These are phyloP conservation scores for Latrodectus elegans DNA, from an alignment of 2,888 invertebrate genomes.

Conservation along the genomic window DNA sequence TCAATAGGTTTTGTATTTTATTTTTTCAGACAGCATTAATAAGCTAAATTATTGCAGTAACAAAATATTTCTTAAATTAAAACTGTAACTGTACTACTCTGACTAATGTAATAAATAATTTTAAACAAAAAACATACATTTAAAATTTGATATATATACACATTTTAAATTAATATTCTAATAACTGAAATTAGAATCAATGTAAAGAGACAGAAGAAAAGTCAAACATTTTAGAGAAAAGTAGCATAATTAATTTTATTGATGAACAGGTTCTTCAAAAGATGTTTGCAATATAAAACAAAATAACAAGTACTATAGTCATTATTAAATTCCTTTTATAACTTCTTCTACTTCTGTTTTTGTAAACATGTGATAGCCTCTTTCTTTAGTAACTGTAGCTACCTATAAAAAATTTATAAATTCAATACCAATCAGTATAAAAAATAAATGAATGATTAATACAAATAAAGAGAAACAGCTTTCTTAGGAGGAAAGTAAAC, in stretches of 20 bases:
- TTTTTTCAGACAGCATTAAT: no score
- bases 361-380: constrained; percentile 90
- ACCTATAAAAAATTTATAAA: constrained; percentile 75
- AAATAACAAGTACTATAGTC: constrained; percentile 2
- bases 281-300: constrained; percentile 8
- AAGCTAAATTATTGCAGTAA: no score
- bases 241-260: background rate
- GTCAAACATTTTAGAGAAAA: background rate
- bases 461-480: no score
- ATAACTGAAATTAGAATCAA: background rate
- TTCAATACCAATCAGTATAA: no score
- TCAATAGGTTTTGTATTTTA: no score
- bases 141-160: no score
- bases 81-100: no score
- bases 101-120: no score
- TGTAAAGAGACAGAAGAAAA: background rate
- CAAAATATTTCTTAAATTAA: no score
- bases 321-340: constrained; percentile 77
- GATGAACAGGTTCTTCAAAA: background rate
- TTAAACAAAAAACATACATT: no score
- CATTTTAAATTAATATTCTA: background rate
- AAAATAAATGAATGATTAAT: no score
- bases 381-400: constrained; percentile 90
- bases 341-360: constrained; percentile 93
- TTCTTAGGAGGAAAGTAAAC: no score